Conservation (phyloP, 2,113 vertebrate genomes). For the Ibidorhyncha struthersii region DNA sequence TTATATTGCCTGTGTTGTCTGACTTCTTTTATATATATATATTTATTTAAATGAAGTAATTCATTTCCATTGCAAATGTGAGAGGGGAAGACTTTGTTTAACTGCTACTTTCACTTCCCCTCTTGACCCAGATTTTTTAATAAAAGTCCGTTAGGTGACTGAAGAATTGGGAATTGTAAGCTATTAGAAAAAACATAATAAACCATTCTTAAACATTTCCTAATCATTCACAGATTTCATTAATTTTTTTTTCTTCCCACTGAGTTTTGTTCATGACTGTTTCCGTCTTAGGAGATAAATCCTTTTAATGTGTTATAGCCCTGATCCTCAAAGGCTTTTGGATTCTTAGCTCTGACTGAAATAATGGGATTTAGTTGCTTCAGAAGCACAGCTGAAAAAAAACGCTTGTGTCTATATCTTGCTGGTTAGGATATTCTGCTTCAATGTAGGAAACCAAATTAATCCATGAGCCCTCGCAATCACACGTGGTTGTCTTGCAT, state of each 20-base stretch:
- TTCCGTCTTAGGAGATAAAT: neutral
- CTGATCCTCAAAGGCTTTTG: neutral
- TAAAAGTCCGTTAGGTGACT: neutral
- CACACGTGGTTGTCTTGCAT: too few relatives aligned
- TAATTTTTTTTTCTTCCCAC: neutral
- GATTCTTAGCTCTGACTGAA: neutral
- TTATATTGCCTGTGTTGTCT: neutral
- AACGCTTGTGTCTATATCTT: neutral
- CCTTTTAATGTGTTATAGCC: neutral
- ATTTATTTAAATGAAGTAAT: neutral
- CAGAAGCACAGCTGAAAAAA: neutral
- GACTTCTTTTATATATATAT: neutral
- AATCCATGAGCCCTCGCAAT: neutral
- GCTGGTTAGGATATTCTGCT: neutral
- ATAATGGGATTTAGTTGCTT: neutral
- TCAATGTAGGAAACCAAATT: neutral
- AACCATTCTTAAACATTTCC: neutral
- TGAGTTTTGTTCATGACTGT: neutral
- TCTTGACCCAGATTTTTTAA: neutral
- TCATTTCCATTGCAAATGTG: neutral
- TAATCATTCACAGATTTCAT: neutral
- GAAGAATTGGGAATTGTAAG: neutral
- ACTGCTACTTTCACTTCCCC: neutral
- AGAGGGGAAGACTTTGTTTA: neutral
- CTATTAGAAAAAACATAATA: neutral